These are phyloP conservation scores for Aricia artaxerxes DNA, from an alignment of 2,888 invertebrate species.

Conservation along the genomic window DNA sequence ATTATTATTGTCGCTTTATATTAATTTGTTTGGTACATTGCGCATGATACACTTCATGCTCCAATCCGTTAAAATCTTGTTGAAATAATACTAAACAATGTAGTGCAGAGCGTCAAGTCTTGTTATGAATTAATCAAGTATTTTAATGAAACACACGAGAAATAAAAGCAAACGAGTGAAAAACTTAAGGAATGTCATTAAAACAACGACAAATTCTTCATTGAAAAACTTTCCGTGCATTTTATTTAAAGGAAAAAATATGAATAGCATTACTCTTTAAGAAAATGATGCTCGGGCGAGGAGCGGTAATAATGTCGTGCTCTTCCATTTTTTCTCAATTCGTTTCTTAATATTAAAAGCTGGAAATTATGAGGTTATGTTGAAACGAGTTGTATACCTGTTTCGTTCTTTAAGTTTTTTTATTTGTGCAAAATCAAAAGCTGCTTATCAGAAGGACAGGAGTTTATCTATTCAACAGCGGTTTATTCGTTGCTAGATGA, in stretches of 20 bases:
- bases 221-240: conserved; percentile 27
- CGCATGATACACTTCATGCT: too few relatives aligned
- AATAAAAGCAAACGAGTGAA: conserved; percentile 10
- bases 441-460: too few relatives aligned
- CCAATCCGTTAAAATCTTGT: too few relatives aligned
- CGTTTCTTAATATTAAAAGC: conserved; percentile 25
- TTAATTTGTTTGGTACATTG: too few relatives aligned
- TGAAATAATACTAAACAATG: too few relatives aligned
- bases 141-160: background rate
- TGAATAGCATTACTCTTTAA: conserved; percentile 33
- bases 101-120: background rate
- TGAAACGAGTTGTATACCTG: background rate
- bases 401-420: background rate
- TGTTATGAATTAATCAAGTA: background rate
- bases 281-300: conserved; percentile 29
- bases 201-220: conserved; percentile 24
- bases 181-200: conserved; percentile 4
- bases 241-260: conserved; percentile 29
- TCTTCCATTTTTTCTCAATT: conserved; percentile 24
- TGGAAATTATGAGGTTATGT: conserved; percentile 15
- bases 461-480: too few relatives aligned
- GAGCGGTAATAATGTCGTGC: conserved; percentile 18
- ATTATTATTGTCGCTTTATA: too few relatives aligned
- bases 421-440: too few relatives aligned
- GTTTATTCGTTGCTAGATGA: too few relatives aligned